phyloP scores from a whole-genome alignment of 2,797 vertebrate genomes.

The Eidolon dupreanum region DNA sequence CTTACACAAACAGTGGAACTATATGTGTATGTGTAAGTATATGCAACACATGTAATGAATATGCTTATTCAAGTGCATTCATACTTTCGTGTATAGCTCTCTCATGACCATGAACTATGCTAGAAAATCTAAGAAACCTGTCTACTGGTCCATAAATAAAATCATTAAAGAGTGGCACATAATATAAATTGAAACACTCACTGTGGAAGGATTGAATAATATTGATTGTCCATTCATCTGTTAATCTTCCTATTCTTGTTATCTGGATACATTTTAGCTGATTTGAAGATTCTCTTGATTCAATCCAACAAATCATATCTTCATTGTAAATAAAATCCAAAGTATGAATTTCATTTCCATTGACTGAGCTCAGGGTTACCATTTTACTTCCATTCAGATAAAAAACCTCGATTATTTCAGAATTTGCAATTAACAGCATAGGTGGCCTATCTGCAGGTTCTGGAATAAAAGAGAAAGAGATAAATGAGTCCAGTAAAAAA shows the following conservation, averaged over 20 bases:
- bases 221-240: conserved; percentile 90
- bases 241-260: conserved; percentile 87
- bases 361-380: conserved; percentile 86
- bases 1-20: not conserved
- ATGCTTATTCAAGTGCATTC: not conserved
- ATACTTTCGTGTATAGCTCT: not conserved
- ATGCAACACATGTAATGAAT: not conserved
- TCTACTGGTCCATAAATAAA: not conserved
- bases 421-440: conserved; percentile 91
- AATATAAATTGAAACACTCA: conserved; percentile 83
- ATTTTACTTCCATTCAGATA: conserved; percentile 92
- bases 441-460: conserved; percentile 92
- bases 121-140: not conserved
- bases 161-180: not conserved
- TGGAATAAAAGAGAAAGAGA: conserved; percentile 81
- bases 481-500: conserved; percentile 9
- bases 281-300: conserved; percentile 89
- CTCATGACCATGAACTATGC: not conserved
- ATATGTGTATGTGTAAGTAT: not conserved
- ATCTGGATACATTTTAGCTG: conserved; percentile 92
- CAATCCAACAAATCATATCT: conserved; percentile 93
- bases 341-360: conserved; percentile 90
- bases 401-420: conserved; percentile 90
- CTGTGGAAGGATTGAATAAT: conserved; percentile 92
- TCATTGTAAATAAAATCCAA: conserved; percentile 93